Conservation (phyloP, 1,140 invertebrate species). For the Alviniconcha marisindica region DNA sequence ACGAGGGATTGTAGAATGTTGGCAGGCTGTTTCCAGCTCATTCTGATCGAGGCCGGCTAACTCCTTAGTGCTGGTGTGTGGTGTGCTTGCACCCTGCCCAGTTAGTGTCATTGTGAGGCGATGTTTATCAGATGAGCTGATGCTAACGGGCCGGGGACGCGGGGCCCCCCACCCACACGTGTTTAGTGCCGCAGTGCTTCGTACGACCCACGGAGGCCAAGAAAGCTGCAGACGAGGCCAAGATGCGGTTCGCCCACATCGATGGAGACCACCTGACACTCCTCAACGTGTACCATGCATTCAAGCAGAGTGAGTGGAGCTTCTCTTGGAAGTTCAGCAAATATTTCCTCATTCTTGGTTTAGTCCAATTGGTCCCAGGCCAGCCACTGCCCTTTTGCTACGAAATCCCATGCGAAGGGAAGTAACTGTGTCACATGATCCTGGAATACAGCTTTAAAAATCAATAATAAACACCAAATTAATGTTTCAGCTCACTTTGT, state of each 20-base stretch:
- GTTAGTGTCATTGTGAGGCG: constrained; percentile 68
- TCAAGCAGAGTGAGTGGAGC: constrained; percentile 96
- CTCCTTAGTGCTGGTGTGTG: constrained; percentile 44
- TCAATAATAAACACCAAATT: too few relatives aligned
- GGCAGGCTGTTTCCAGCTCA: too few relatives aligned
- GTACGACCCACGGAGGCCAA: constrained; percentile 99
- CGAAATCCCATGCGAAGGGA: too few relatives aligned
- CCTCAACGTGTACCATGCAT: constrained; percentile 97
- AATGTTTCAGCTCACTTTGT: too few relatives aligned
- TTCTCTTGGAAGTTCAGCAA: too few relatives aligned
- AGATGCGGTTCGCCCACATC: constrained; percentile 99
- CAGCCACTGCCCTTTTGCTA: too few relatives aligned
- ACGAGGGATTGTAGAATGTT: too few relatives aligned
- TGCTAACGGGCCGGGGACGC: constrained; percentile 73
- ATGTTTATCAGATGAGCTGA: constrained; percentile 42
- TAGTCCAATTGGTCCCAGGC: too few relatives aligned
- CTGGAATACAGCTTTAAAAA: too few relatives aligned
- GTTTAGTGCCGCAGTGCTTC: constrained; percentile 98
- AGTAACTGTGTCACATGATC: too few relatives aligned
- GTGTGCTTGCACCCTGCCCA: constrained; percentile 65
- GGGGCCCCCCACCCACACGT: constrained; percentile 68
- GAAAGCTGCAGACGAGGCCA: constrained; percentile 99
- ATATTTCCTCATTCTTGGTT: too few relatives aligned
- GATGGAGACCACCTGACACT: constrained; percentile 99
- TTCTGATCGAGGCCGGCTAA: too few relatives aligned